Conservation (phyloP, 2,797 vertebrate genomes). For the Anisognathus igniventris region DNA sequence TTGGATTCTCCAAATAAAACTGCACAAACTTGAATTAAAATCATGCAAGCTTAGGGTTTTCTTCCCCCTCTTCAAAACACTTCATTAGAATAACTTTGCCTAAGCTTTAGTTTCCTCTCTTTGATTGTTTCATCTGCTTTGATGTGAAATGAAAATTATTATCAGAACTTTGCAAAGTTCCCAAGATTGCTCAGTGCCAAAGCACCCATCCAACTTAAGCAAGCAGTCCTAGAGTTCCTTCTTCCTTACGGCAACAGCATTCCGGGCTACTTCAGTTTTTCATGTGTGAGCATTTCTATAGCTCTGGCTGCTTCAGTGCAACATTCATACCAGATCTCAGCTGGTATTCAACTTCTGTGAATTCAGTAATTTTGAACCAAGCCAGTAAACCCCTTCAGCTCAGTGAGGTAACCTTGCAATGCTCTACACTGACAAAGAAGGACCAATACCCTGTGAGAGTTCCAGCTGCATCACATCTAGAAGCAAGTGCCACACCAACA, state of each 20-base stretch:
- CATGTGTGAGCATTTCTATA: neutral
- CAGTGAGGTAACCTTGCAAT: neutral
- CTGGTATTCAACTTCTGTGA: neutral
- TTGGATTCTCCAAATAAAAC: neutral
- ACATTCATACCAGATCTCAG: neutral
- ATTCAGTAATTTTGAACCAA: neutral
- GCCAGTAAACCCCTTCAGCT: neutral
- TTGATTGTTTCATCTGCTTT: conserved; percentile 50
- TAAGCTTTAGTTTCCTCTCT: conserved; percentile 18
- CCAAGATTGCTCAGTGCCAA: neutral
- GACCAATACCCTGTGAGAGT: neutral
- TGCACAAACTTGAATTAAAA: neutral
- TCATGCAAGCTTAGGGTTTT: neutral
- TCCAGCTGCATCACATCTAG: neutral
- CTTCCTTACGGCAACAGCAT: neutral
- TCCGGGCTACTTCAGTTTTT: neutral
- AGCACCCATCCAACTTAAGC: neutral
- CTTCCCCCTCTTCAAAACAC: neutral
- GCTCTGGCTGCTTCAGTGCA: neutral
- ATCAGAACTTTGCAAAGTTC: conserved; percentile 12
- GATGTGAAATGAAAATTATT: conserved; percentile 49
- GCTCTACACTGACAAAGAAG: neutral
- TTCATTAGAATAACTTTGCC: conserved; percentile 50
- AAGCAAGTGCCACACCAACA: neutral
- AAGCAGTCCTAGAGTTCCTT: neutral